Evolutionary conservation across 1,140 invertebrate species (phyloP).

Genomic region (Micrasema longulum): DNA sequence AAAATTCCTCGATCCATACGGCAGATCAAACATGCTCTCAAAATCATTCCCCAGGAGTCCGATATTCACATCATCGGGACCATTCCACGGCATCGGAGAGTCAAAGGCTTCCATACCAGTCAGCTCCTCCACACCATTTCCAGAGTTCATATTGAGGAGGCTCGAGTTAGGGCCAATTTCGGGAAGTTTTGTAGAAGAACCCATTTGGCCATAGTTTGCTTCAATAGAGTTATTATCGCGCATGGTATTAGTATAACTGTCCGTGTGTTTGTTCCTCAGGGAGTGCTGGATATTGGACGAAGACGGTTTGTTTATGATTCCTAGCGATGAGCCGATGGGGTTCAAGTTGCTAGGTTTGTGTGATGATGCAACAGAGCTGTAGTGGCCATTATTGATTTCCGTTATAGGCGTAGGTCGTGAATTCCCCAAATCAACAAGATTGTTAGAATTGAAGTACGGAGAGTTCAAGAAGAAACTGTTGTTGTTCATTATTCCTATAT

Average conservation of each 20-base stretch:
- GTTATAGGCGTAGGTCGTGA: background rate
- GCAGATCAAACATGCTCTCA: constrained; percentile 46
- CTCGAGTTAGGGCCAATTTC: constrained; percentile 31
- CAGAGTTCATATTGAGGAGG: constrained; percentile 37
- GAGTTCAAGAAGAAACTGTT: constrained; percentile 49
- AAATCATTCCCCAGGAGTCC: constrained; percentile 22
- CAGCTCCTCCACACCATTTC: constrained; percentile 27
- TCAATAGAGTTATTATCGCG: constrained; percentile 35
- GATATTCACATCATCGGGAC: constrained; percentile 27
- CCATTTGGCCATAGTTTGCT: constrained; percentile 38
- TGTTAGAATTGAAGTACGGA: constrained; percentile 43
- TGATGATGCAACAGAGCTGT: constrained; percentile 36
- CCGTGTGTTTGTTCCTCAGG: constrained; percentile 26
- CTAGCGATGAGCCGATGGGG: constrained; percentile 3
- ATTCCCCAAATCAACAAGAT: constrained; percentile 20
- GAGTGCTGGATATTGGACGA: constrained; percentile 16
- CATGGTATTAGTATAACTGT: constrained; percentile 16
- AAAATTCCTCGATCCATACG: constrained; percentile 40
- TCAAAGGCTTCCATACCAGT: constrained; percentile 45
- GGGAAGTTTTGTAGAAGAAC: constrained; percentile 27
- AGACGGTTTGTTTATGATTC: constrained; percentile 15
- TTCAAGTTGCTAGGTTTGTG: constrained; percentile 17
- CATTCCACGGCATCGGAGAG: constrained; percentile 45
- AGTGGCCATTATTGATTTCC: constrained; percentile 27
- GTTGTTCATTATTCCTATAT: constrained; percentile 40